Evolutionary conservation across 1,140 invertebrate genomes (phyloP), one percentile per base, ranked within the genome.

Genomic region (Panagrolaimus sp.): DNA sequence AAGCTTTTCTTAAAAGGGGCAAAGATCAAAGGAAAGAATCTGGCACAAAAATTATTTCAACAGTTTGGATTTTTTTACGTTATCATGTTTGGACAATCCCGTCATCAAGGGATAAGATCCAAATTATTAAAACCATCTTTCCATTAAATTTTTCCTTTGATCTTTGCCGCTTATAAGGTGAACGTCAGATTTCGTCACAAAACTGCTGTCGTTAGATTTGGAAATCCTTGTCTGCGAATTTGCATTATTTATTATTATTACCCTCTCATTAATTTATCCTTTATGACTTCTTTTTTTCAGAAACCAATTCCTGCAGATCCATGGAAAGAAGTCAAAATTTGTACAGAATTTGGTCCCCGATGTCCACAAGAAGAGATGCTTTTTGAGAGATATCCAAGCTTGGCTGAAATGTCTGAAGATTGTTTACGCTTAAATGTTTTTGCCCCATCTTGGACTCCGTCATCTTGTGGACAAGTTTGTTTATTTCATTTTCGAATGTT

Each of bases 371-470:
- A 21, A 12, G 1, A 21, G 17, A 58, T 58, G 28, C n/a, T 28
- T 21, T 28, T 28, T 26, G 6, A 44, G 24, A 43, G n/a, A 64
- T 26, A 32, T n/a, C 58, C 15, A n/a, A n/a, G 15, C 1, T 21
- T 26, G 5, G 5, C 12, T n/a, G 10, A 2, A n/a, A 58, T 12
- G 52, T 21, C 52, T 58, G 52, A 58, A 58, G 52, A 58, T 24
- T 58, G 52, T 24, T 28, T 97, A n/a, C 95, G 95, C 84, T 87
- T 97, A 55, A 96, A 93, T 84, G 90, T 97, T 0, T 87, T 86
- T 84, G 82, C 89, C 71, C 92, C 93, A 58, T 26, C 10, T 10
- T 15, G 5, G 45, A 72, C 47, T 90, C 93, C 17, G 93, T 96
- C 24, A 89, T 96, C 89, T 88, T 96, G 45, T 96, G 93, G 92